Conservation (phyloP, 2,113 vertebrate species). For the Eclectus roratus region DNA sequence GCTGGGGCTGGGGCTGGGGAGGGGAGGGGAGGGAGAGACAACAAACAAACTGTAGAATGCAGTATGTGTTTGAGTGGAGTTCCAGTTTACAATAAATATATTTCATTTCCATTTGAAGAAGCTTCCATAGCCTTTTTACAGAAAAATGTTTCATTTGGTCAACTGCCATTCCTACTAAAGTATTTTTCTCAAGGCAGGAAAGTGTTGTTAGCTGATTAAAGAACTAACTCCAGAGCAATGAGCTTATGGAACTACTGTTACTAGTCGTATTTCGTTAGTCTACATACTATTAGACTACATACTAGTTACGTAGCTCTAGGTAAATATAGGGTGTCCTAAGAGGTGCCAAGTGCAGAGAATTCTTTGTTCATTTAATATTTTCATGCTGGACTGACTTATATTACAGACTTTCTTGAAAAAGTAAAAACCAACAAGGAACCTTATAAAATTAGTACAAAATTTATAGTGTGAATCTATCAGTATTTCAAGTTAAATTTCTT, state of each 20-base stretch:
- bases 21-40: too few species aligned
- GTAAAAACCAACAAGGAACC: neutral
- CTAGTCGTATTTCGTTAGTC: neutral
- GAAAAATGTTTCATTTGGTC: neutral
- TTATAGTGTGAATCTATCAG: neutral
- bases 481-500: neutral
- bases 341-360: neutral
- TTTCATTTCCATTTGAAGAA: neutral
- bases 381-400: neutral
- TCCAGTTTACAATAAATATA: neutral
- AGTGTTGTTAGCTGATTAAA: neutral
- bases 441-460: neutral
- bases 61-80: neutral
- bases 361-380: neutral
- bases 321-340: neutral
- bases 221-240: neutral
- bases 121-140: neutral
- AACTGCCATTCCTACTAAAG: neutral
- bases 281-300: neutral
- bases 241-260: neutral
- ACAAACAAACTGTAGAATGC: neutral
- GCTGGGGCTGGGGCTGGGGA: too few species aligned
- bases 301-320: neutral
- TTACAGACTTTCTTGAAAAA: neutral
- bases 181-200: neutral